These are phyloP conservation scores for Oasisia sp. DNA, from an alignment of 2,888 invertebrate genomes.

Conservation along the genomic window DNA sequence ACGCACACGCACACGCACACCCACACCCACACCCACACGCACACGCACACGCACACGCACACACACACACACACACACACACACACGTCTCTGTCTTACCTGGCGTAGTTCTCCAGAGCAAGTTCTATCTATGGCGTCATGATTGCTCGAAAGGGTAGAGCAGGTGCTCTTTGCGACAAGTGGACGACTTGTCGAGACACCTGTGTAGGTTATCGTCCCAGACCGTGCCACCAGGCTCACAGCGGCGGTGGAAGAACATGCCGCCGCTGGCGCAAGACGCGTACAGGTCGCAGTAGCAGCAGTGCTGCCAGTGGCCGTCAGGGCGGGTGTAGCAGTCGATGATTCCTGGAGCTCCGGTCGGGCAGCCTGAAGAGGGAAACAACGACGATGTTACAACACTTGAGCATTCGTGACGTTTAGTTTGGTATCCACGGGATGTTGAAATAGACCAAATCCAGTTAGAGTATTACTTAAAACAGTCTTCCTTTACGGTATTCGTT, in stretches of 20 bases:
- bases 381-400: no score
- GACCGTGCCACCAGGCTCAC: neutral
- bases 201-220: neutral
- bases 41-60: no score
- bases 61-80: no score
- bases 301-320: conserved; percentile 14
- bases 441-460: no score
- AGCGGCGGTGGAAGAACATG: conserved; percentile 17
- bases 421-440: no score
- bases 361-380: neutral
- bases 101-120: neutral
- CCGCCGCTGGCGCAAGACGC: neutral
- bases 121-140: no score
- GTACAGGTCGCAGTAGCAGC: conserved; percentile 6
- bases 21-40: no score
- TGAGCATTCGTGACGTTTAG: no score
- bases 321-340: conserved; percentile 18
- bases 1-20: no score
- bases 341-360: neutral
- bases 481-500: no score
- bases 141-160: neutral
- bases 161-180: neutral
- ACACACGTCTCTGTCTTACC: neutral
- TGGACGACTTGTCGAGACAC: neutral
- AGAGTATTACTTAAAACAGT: no score